A percentile compares a stretch with the other conserved stretches of the same genome.
Evolutionary conservation across 64 coral and sea anemone species (phyloP).

Genomic region (Stylophora pistillata): DNA sequence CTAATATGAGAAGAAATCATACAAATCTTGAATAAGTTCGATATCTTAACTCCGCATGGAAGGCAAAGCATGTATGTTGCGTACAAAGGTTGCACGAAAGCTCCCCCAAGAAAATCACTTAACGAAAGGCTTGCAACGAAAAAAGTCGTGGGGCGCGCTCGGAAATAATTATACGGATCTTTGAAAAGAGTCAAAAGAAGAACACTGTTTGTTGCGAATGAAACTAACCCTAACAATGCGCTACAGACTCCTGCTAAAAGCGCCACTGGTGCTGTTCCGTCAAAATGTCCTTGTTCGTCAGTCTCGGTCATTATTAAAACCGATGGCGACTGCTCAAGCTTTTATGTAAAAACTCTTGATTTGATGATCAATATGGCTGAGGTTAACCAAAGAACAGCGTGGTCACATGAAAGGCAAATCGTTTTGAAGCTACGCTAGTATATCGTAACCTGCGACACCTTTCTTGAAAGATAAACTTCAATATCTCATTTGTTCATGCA

Average conservation of each 20-base stretch:
- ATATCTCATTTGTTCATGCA: not conserved
- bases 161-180: constrained; percentile 74
- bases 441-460: not conserved
- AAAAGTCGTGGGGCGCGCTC: constrained; percentile 39
- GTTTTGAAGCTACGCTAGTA: too few species aligned
- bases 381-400: not conserved
- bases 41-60: not conserved
- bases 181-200: constrained; percentile 54
- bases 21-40: constrained; percentile 4
- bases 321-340: not conserved
- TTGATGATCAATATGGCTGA: not conserved
- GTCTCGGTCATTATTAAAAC: not conserved
- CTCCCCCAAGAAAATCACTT: constrained; percentile 68
- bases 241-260: too few species aligned
- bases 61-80: constrained; percentile 50
- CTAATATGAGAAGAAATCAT: constrained; percentile 59
- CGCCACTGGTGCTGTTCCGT: not conserved
- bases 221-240: too few species aligned
- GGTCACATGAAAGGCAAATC: not conserved
- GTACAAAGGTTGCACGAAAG: constrained; percentile 57
- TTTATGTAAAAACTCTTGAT: not conserved
- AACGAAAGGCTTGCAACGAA: constrained; percentile 59
- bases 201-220: too few species aligned
- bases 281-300: not conserved
- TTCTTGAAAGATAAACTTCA: not conserved